Base-by-base conservation (phyloP, 2,888 invertebrate genomes). In the Apoda limacodes region DNA sequence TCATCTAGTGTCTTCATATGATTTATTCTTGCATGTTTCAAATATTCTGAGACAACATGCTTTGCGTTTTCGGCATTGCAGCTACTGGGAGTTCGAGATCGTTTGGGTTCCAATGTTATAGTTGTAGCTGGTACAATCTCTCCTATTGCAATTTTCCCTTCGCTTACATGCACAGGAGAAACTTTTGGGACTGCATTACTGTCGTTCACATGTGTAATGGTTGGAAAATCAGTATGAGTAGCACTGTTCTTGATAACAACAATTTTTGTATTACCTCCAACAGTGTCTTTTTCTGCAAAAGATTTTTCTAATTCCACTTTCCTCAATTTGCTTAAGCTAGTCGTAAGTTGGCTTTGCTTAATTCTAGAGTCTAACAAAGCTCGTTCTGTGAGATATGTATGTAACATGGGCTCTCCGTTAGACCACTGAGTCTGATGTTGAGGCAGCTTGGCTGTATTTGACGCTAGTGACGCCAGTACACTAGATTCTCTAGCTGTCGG, bases 371-470 rank as follows among this genome's bases (percentile, higher is more conserved):
- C 87, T 53, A 86, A 82, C 27, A 89, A 68, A 9, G 89, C 88
- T 51, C 88, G 81, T 53, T 89, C 89, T 2, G 88, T 88, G 28
- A 89, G 78, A 60, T 90, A 90, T 1, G 87, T 88, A 42, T 89
- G 88, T 30, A 89, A 65, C 82, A 89, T 84, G 4, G 85, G 84
- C 41, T 87, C 87, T 20, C 87, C 85, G 32, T 81, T 75, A 11
- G 75, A 47, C 74, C 85, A 85, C 35, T 84, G 83, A 36, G 68
- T 66, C 14, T 78, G 82, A 37, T 82, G 81, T 37, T 83, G 76
- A 5, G 86, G 85, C 32, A 85, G 60, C 47, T 85, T 81, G 33
- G 86, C 85, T 39, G 86, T 84, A 28, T 84, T 86, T 31, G 85
- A 85, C 34, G 85, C 86, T 39, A 87, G 67, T 2, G 86, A 85